Evolutionary conservation across 2,797 vertebrate genomes (phyloP), one percentile per base, ranked within the genome.

Genomic region (Protosalanx chinensis): DNA sequence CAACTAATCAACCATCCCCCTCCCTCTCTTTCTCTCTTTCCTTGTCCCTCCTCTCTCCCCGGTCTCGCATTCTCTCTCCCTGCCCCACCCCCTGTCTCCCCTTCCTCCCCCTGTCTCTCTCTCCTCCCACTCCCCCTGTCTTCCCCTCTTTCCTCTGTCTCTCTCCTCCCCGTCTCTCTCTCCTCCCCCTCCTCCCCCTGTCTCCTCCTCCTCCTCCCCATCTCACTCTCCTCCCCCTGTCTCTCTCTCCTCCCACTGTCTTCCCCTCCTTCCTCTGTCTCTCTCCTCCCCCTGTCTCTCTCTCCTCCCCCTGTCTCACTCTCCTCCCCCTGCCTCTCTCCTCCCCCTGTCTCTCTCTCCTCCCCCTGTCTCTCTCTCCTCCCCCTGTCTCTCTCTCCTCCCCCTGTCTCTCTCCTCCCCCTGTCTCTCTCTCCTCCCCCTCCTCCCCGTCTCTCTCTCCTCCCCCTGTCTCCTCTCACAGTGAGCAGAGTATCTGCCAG

Each of bases 401-500:
- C 33, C 20, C 2, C 27, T 20, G 2, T 1, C 13, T 6, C 13
- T 0, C 33, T 13, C 12, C 32, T 3, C 58, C 64, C 15, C 64
- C 62, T 12, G 6, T 41, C 5, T 15, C 27, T 29, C 23, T 15
- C 13, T 57, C n/a, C 37, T 6, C 18, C 6, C n/a, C 16, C 23
- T n/a, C n/a, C n/a, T n/a, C n/a, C n/a, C n/a, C n/a, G 6, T n/a
- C 68, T 72, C 18, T 16, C 49, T 3, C 15, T 2, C 18, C 51
- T 1, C 2, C 18, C 51, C 51, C 18, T 27, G 23, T 27, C 51
- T 46, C 23, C n/a, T 49, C 64, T 4, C 41, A 15, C 88, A 99
- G 98, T 85, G 97, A 99, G 91, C 98, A 99, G 94, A 99, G 98
- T 86, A 98, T 99, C 93, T 99, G 98, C 93, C 98, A 99, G 94